Base-by-base conservation (phyloP, 2,888 invertebrate species). In the Epirrhoe alternata region DNA sequence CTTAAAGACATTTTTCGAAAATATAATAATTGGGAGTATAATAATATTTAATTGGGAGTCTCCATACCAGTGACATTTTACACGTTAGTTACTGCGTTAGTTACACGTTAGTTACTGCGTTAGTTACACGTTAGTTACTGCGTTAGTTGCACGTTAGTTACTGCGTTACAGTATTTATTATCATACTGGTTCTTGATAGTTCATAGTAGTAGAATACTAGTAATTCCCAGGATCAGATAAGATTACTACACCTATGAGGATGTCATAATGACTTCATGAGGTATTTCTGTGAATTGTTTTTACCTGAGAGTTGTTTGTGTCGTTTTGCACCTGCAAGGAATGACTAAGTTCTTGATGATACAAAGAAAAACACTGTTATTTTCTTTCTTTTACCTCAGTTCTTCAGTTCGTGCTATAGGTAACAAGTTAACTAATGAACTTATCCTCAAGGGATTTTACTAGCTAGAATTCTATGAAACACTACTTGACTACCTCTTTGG, bases 221-320 rank as follows among this genome's bases (percentile, higher is more conserved):
- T 61, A 47, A 57, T 52, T 47, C 17, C 31, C 33, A 58, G 45
- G 8, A 47, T 35, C 55, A 60, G 70, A 70, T 68, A 57, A 65
- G 62, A 68, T 70, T 62, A 58, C 16, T 55, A 62, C 49, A 60
- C 52, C n/a, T 66, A 45, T 45, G 55, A 58, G 55, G 57, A 47
- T 58, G 45, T 61, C 49, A 6, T 63, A 54, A 61, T 73, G 71
- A 73, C 69, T 68, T 73, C 72, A 72, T 68, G 17, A 24, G 24
- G 24, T 1, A 64, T 72, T 73, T 69, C 71, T 64, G 31, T 56
- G 69, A 72, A 72, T 51, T 69, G 68, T 69, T 71, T 61, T 69
- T 67, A 66, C 62, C 57, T 64, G 55, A 47, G 64, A 59, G 60
- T 63, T 69, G 31, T 45, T 38, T 59, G 35, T 38, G 58, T 30